These are phyloP conservation scores for Vultur gryphus DNA, from an alignment of 2,797 vertebrate species.

Conservation along the genomic window DNA sequence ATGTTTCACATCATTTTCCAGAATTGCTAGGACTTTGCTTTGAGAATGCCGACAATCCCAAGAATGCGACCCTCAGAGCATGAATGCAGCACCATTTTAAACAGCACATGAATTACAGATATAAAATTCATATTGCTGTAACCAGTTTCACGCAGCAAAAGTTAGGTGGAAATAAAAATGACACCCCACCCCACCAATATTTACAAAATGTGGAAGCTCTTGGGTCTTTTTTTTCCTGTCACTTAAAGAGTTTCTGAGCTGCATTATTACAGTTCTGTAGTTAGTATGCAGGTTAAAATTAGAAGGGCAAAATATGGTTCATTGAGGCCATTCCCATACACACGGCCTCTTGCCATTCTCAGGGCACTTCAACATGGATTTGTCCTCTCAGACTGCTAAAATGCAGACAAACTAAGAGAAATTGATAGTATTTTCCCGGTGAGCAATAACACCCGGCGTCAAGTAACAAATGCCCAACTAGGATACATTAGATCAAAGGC, in stretches of 20 bases:
- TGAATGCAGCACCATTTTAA: not conserved
- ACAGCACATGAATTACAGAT: conserved; percentile 22
- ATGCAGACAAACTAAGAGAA: not conserved
- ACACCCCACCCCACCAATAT: not conserved
- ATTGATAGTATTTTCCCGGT: not conserved
- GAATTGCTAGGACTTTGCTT: conserved; percentile 53
- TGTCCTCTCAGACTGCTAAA: not conserved
- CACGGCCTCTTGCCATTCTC: not conserved
- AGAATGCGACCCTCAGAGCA: conserved; percentile 26
- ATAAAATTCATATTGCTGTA: conserved; percentile 12
- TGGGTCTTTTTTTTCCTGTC: not conserved
- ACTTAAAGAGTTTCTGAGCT: not conserved
- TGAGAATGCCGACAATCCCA: conserved; percentile 54
- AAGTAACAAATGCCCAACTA: not conserved
- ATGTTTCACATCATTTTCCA: conserved; percentile 50
- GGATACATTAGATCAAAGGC: conserved; percentile 11
- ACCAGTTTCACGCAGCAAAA: not conserved
- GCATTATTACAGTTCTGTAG: not conserved
- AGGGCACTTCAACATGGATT: not conserved
- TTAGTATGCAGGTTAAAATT: not conserved
- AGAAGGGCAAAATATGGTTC: not conserved
- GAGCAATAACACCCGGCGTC: not conserved
- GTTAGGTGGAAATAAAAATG: not conserved
- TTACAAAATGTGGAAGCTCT: not conserved
- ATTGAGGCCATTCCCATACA: not conserved